Conservation (phyloP, 1,140 invertebrate genomes). For the Aphelinus atriplicis region DNA sequence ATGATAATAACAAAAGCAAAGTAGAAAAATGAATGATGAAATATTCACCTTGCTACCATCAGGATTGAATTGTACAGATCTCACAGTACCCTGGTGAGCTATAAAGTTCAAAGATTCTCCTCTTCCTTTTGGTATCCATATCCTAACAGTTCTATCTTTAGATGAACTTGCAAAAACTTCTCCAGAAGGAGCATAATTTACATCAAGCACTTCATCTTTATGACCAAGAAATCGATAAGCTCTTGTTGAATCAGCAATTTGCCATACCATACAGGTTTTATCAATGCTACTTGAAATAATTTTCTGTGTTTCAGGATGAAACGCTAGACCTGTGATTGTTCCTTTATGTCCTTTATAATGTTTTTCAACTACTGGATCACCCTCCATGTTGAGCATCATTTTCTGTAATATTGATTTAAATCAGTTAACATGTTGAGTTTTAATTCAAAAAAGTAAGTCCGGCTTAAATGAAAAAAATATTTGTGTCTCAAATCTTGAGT, state of each 20-base stretch:
- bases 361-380: constrained; percentile 76
- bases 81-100: constrained; percentile 81
- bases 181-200: constrained; percentile 83
- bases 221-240: constrained; percentile 77
- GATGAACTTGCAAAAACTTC: constrained; percentile 85
- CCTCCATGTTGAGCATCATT: constrained; percentile 36
- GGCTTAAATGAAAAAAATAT: no score
- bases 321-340: constrained; percentile 78
- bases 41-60: constrained; percentile 73
- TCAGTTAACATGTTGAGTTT: neutral
- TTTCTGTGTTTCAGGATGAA: constrained; percentile 79
- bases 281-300: constrained; percentile 83
- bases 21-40: constrained; percentile 21
- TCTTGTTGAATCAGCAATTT: constrained; percentile 70
- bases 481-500: no score
- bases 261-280: constrained; percentile 84
- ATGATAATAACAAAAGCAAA: constrained; percentile 6
- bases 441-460: no score
- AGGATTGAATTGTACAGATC: constrained; percentile 83
- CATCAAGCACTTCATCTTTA: constrained; percentile 71
- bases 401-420: constrained; percentile 16
- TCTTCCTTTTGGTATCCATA: constrained; percentile 86
- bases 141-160: constrained; percentile 81
- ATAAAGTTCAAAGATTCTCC: constrained; percentile 81
- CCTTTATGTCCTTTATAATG: constrained; percentile 84